These are phyloP conservation scores for Jaculus jaculus DNA, from an alignment of 2,113 vertebrate species.

Conservation along the genomic window DNA sequence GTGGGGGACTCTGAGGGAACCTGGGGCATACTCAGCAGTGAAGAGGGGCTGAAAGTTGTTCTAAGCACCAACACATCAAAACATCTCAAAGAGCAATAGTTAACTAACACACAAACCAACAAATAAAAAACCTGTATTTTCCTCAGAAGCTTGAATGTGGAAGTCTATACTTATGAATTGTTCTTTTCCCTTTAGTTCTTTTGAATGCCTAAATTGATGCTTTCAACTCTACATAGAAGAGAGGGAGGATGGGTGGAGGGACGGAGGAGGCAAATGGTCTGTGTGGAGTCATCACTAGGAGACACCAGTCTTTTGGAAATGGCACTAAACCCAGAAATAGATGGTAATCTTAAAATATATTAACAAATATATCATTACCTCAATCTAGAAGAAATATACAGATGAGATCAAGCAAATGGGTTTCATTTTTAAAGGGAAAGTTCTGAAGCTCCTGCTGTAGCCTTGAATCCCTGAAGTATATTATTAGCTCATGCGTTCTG, in stretches of 20 bases:
- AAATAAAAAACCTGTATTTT: not conserved
- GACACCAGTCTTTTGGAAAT: not conserved
- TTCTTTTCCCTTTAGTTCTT: not conserved
- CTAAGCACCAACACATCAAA: not conserved
- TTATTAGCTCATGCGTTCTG: not conserved
- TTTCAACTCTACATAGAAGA: not conserved
- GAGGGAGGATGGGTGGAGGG: not conserved
- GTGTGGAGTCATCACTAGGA: not conserved
- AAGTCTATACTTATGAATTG: not conserved
- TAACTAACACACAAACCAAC: not conserved
- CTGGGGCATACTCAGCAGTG: not conserved
- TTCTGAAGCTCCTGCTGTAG: not conserved
- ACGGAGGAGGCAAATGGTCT: not conserved
- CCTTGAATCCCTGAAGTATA: not conserved
- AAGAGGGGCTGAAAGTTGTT: not conserved
- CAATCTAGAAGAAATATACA: not conserved
- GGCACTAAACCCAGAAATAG: not conserved
- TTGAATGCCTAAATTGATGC: not conserved
- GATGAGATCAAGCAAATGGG: not conserved
- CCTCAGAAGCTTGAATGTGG: not conserved
- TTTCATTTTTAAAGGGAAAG: not conserved
- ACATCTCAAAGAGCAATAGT: not conserved
- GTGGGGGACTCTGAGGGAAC: not conserved
- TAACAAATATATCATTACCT: not conserved
- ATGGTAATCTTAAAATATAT: not conserved